Percentiles rank a stretch among this genome's conserved stretches.
phyloP scores from a whole-genome alignment of 1,140 invertebrate species.

The Pentalonia nigronervosa region DNA sequence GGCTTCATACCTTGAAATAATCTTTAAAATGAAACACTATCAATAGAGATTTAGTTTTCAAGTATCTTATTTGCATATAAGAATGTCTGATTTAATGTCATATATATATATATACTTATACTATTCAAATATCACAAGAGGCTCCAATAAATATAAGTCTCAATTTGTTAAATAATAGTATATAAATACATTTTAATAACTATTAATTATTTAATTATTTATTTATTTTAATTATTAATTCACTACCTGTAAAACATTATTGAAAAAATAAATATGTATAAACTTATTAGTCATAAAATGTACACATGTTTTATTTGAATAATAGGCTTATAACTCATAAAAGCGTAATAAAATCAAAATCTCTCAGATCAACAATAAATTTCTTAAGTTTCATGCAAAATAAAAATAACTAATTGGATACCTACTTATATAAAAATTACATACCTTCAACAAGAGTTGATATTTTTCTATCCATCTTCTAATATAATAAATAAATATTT shows the following conservation, averaged over 20 bases:
- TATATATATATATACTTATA: background rate
- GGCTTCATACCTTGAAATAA: background rate
- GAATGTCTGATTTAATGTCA: background rate
- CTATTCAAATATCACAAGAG: too few relatives aligned
- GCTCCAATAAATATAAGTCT: too few relatives aligned
- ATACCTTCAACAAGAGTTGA: conserved; percentile 30
- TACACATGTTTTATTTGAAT: background rate
- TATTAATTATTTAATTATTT: too few relatives aligned
- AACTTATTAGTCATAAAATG: background rate
- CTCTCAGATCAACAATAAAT: background rate
- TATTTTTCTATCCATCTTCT: background rate
- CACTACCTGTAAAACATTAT: background rate
- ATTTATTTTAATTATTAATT: too few relatives aligned
- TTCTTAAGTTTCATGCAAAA: background rate
- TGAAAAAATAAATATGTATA: background rate
- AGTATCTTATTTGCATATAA: background rate
- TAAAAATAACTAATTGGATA: background rate
- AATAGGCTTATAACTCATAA: background rate
- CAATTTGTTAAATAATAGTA: background rate
- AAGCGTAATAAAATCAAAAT: background rate
- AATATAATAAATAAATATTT: background rate
- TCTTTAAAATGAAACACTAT: background rate
- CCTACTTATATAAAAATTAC: background rate
- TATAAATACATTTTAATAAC: too few relatives aligned
- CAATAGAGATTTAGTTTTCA: background rate